A percentile compares a stretch with the other conserved stretches of the same genome.
phyloP scores from a whole-genome alignment of 2,797 vertebrate species.

The Setipinna tenuifilis region DNA sequence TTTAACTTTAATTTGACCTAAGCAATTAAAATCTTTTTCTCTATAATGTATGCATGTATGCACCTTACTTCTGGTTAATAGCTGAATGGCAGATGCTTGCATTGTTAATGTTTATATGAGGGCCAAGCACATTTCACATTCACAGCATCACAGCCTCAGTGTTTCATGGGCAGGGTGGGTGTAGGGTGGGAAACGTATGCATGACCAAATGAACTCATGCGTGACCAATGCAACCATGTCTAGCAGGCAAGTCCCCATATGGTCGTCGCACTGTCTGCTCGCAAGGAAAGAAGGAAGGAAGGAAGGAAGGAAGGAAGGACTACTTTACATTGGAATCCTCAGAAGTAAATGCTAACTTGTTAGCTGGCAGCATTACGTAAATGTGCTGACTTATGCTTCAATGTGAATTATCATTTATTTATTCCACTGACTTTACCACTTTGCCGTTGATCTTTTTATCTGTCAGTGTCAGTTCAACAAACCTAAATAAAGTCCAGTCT shows the following conservation, averaged over 20 bases:
- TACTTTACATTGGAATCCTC: background rate
- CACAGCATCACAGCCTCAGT: background rate
- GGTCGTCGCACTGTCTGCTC: background rate
- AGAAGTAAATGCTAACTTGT: background rate
- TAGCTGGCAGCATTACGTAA: background rate
- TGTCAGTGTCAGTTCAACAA: background rate
- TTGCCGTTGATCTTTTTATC: background rate
- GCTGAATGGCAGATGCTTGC: background rate
- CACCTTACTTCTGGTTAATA: background rate
- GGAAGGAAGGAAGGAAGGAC: background rate
- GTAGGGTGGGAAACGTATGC: constrained; percentile 46
- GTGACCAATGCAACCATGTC: constrained; percentile 4
- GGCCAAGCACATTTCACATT: background rate
- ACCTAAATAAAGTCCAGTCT: background rate
- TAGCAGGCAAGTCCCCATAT: background rate
- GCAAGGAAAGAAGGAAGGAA: too few relatives aligned
- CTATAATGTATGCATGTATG: background rate
- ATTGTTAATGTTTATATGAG: background rate
- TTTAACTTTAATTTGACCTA: background rate
- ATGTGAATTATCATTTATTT: too few relatives aligned
- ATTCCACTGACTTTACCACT: background rate
- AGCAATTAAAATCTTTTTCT: background rate
- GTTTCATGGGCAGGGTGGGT: background rate
- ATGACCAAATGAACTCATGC: constrained; percentile 53
- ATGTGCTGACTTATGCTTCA: background rate